Evolutionary conservation across 1,140 invertebrate species (phyloP), one percentile per base, ranked within the genome.

Genomic region (Lucilia sericata): DNA sequence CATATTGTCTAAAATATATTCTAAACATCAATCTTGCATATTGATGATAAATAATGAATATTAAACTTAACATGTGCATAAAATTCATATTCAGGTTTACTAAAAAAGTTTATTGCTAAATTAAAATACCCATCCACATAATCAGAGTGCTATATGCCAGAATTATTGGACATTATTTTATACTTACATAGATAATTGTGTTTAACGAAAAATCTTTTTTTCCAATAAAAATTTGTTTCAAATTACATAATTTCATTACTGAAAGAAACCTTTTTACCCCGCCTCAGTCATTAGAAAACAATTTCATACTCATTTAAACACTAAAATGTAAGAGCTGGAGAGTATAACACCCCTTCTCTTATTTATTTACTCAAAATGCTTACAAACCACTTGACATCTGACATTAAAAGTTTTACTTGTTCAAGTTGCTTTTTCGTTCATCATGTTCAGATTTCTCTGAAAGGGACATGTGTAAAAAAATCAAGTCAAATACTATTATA

Each of bases 351-450:
- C 49, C 25, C 42, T 70, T 84, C 70, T 74, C 34, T 42, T 19
- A 36, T 60, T 84, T 70, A 65, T 34, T n/a, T 14, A 84, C 70
- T 42, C 36, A 81, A 76, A 14, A 84, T 74, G 60, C 75, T 34
- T 51, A n/a, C 30, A 42, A 82, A 80, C 80, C 84, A 84, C 84
- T 84, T 84, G 84, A 84, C 84, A 84, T 84, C 84, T 84, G 84
- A 84, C 84, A 82, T 76, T 74, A 84, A 84, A 82, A 81, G 60
- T 81, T 65, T 74, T 55, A 13, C 55, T 75, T 19, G n/a, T 36
- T 42, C 21, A 36, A n/a, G 4, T 80, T 80, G 7, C n/a, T 21
- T 49, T 80, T 49, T 25, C 19, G 1, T 51, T 21, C 13, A 25
- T 21, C 19, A 49, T 49, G 49, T 51, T 49, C 10, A 21, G n/a